Percentiles rank a stretch among this genome's conserved stretches.
Evolutionary conservation across 1,140 invertebrate species (phyloP).

Genomic region (Heliconius nattereri): DNA sequence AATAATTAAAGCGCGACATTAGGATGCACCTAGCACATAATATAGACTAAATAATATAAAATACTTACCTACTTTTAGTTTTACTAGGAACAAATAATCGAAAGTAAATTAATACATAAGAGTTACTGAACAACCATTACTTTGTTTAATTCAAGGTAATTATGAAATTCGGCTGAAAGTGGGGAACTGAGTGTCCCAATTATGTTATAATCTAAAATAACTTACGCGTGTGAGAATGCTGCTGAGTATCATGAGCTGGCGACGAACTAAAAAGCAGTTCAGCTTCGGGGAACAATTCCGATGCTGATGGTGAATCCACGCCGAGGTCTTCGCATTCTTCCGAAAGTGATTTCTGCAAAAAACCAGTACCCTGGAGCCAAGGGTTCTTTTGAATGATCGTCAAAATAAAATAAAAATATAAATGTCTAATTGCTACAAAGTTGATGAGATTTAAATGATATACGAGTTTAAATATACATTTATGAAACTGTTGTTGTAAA

Average conservation of each 20-base stretch:
- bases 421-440: constrained; percentile 24
- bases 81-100: no score
- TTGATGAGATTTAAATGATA: not conserved
- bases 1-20: no score
- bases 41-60: no score
- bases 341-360: constrained; percentile 85
- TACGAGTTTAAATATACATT: not conserved
- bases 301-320: constrained; percentile 88
- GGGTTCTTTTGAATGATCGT: constrained; percentile 22
- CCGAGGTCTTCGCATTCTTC: constrained; percentile 90
- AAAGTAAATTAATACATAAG: no score
- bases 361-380: constrained; percentile 34
- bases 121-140: no score
- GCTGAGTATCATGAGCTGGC: constrained; percentile 66
- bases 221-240: constrained; percentile 70
- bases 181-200: no score
- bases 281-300: constrained; percentile 89
- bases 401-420: not conserved
- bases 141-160: no score
- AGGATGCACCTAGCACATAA: no score
- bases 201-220: not conserved
- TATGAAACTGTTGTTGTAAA: no score
- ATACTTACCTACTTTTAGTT: no score
- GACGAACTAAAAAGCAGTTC: constrained; percentile 84
- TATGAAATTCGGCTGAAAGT: no score